A percentile compares a stretch with the other conserved stretches of the same genome.
These are phyloP conservation scores for Oreochromis aureus DNA, from an alignment of 2,113 vertebrate species.

Conservation along the genomic window DNA sequence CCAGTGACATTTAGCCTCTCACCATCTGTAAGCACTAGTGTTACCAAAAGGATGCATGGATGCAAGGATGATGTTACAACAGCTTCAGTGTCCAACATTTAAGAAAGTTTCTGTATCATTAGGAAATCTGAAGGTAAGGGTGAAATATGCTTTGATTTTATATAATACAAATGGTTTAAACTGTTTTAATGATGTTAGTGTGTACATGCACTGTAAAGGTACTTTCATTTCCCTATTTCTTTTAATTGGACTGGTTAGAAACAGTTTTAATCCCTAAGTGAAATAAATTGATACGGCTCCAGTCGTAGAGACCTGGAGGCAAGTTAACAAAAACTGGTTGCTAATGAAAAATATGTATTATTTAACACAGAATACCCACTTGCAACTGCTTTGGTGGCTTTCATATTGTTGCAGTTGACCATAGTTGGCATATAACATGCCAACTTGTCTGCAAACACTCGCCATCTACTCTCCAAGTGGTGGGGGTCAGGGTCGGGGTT, in stretches of 20 bases:
- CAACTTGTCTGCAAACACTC: background rate
- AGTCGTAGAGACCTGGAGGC: background rate
- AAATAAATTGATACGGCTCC: background rate
- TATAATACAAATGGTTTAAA: background rate
- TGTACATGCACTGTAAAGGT: background rate
- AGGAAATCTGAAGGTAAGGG: background rate
- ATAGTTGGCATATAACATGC: background rate
- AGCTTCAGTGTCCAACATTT: background rate
- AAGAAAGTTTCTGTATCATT: background rate
- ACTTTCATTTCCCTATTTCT: background rate
- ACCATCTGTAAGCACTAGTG: background rate
- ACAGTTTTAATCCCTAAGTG: background rate
- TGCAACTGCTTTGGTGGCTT: background rate
- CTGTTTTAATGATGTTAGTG: background rate
- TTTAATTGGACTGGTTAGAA: background rate
- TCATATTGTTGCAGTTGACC: background rate
- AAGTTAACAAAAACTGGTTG: background rate
- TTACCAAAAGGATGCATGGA: background rate
- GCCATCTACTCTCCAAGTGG: background rate
- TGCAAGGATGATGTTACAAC: background rate
- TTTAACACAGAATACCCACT: background rate
- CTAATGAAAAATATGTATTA: background rate
- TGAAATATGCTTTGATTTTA: background rate
- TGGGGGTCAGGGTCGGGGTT: background rate
- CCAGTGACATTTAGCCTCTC: background rate